Conservation (phyloP, 2,888 invertebrate genomes). For the Argyresthia albistria region DNA sequence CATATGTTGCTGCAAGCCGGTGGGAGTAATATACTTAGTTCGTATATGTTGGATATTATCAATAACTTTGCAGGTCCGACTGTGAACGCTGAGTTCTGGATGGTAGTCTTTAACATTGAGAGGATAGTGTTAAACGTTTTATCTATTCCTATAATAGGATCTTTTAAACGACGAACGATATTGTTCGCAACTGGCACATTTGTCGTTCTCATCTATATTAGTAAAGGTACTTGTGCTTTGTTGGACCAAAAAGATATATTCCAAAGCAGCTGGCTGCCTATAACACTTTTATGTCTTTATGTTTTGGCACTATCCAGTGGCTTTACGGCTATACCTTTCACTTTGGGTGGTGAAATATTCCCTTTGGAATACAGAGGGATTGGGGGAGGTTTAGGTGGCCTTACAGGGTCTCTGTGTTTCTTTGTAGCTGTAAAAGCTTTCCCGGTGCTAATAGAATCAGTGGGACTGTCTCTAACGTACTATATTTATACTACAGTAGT, state of each 20-base stretch:
- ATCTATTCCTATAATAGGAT: constrained; percentile 74
- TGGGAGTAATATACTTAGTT: constrained; percentile 79
- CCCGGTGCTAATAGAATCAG: constrained; percentile 63
- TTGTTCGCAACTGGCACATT: constrained; percentile 72
- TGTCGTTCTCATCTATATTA: constrained; percentile 71
- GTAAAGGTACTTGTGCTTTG: constrained; percentile 59
- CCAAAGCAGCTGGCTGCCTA: constrained; percentile 56
- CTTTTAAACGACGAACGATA: constrained; percentile 72
- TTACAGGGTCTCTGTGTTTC: constrained; percentile 74
- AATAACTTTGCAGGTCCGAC: constrained; percentile 70
- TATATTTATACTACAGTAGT: constrained; percentile 71
- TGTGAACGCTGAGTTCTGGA: constrained; percentile 69
- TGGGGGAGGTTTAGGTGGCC: constrained; percentile 76
- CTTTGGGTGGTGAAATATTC: constrained; percentile 81
- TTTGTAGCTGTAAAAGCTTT: constrained; percentile 78
- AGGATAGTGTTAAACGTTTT: constrained; percentile 74
- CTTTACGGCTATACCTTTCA: constrained; percentile 78
- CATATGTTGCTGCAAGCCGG: constrained; percentile 79
- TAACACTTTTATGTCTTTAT: constrained; percentile 64
- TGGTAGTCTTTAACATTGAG: constrained; percentile 75
- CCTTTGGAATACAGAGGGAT: constrained; percentile 74
- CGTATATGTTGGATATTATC: constrained; percentile 78
- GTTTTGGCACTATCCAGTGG: constrained; percentile 74
- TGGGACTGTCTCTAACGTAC: constrained; percentile 73
- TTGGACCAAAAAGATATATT: constrained; percentile 33